Base-by-base conservation (phyloP, 35 echinoderm and acorn worm genomes). In the Strongylocentrotus purpuratus region DNA sequence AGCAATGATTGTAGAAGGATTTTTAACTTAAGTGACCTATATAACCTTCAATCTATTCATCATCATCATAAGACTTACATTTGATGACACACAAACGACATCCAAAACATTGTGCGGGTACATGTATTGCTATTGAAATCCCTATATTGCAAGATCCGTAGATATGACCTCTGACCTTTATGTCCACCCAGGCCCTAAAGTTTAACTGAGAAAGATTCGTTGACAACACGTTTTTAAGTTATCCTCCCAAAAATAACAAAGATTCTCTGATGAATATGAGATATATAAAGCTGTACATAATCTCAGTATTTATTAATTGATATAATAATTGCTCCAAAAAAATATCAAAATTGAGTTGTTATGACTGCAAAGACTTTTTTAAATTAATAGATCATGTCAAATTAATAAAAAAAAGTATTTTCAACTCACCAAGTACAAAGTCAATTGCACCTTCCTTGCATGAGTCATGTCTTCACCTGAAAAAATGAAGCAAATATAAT, bases 361-460 rank as follows among this genome's bases (percentile, higher is more conserved):
- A 92, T 52, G 0, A 55, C 41, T 11, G 8, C 14, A 8, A 25
- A 13, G 20, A 5, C 90, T 46, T 14, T 31, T 31, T 46, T 5
- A 31, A 17, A 58, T 46, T 5, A 93, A 31, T 92, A 31, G 9
- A 22, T 17, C 11, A 59, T 59, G 9, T 11, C 14, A 0, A 11
- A 55, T 55, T 5, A 55, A 55, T 55, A 15, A 59, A 59, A 17
- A 17, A 2, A 59, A 17, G 11, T 14, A 59, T 59, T 9, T 59
- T 78, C 65, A 78, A 94, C 59, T 94, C 59, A 71, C 78, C 60
- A 86, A 85, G 61, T 33, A 94, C 47, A 94, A 47, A 41, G 94
- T 86, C 33, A 86, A 86, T 85, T 86, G 78, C 94, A 71, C 59
- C 33, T 88, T 52, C 85, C 45, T 86, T 87, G 65, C 45, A 50